Conservation (phyloP, 2,888 invertebrate genomes). For the Spilarctia lutea region DNA sequence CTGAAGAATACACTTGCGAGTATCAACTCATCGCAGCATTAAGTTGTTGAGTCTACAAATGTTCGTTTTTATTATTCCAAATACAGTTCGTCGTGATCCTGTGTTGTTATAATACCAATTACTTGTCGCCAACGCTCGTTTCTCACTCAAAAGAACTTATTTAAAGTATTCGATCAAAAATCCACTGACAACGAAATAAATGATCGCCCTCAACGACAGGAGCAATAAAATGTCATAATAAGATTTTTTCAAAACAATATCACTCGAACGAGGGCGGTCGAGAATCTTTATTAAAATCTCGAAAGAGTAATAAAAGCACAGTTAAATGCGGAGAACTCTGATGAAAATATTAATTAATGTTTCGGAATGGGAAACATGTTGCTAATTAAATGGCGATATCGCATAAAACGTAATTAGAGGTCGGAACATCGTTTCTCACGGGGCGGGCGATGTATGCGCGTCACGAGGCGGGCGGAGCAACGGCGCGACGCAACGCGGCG, state of each 20-base stretch:
- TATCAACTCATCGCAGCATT: slow-evolving; percentile 63
- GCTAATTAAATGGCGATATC: slow-evolving; percentile 87
- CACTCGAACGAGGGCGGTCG: slow-evolving; percentile 81
- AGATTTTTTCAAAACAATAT: slow-evolving; percentile 79
- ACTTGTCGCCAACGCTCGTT: slow-evolving; percentile 56
- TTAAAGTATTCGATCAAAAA: slow-evolving; percentile 65
- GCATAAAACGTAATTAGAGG: slow-evolving; percentile 86
- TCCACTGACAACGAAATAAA: slow-evolving; percentile 69
- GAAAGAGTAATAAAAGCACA: slow-evolving; percentile 84
- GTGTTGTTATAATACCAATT: slow-evolving; percentile 58
- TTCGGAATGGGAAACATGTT: slow-evolving; percentile 85
- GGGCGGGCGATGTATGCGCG: slow-evolving; percentile 63
- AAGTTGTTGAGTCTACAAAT: slow-evolving; percentile 62
- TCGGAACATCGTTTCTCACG: slow-evolving; percentile 83
- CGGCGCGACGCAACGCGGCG: slow-evolving; percentile 27
- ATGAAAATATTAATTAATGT: slow-evolving; percentile 87
- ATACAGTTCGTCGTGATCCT: slow-evolving; percentile 61
- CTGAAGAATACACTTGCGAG: slow-evolving; percentile 67
- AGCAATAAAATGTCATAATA: slow-evolving; percentile 76
- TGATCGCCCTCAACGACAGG: slow-evolving; percentile 63
- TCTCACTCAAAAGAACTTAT: slow-evolving; percentile 58
- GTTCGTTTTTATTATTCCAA: slow-evolving; percentile 67
- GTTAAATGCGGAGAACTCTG: slow-evolving; percentile 84
- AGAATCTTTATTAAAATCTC: slow-evolving; percentile 86
- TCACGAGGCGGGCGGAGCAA: slow-evolving; percentile 30